These are phyloP conservation scores for Cyanoderma ruficeps DNA, from an alignment of 2,113 vertebrate genomes.

Conservation along the genomic window DNA sequence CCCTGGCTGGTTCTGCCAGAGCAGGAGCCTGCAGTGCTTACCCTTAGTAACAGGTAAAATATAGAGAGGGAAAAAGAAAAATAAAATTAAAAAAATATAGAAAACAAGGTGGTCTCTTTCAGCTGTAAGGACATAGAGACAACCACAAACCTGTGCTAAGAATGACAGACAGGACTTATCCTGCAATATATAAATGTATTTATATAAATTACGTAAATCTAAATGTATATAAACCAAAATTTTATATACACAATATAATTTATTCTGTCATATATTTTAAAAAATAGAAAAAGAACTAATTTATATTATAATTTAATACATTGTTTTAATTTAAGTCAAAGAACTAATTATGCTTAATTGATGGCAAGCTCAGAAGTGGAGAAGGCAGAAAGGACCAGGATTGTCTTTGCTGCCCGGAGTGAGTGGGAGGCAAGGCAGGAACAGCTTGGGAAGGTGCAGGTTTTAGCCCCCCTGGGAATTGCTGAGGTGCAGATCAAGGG, in stretches of 20 bases:
- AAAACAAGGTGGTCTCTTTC: background rate
- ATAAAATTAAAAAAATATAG: too few relatives aligned
- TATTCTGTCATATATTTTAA: background rate
- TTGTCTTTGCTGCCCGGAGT: background rate
- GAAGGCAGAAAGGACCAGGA: background rate
- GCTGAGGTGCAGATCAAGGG: background rate
- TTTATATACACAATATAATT: too few relatives aligned
- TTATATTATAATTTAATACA: background rate
- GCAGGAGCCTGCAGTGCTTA: background rate
- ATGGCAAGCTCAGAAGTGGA: background rate
- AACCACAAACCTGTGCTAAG: background rate
- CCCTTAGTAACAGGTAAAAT: background rate
- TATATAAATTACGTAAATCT: too few relatives aligned
- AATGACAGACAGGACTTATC: background rate
- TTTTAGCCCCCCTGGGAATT: background rate
- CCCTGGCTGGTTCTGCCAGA: background rate
- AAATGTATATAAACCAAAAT: too few relatives aligned
- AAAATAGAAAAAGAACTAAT: background rate
- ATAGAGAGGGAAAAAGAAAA: rapidly evolving
- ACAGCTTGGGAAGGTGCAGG: background rate
- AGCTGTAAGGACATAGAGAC: background rate
- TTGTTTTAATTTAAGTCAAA: background rate
- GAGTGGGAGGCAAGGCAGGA: background rate
- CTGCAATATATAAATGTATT: too few relatives aligned
- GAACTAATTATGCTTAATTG: background rate